Evolutionary conservation across 2,113 vertebrate genomes (phyloP).

Genomic region (Xenopus borealis): DNA sequence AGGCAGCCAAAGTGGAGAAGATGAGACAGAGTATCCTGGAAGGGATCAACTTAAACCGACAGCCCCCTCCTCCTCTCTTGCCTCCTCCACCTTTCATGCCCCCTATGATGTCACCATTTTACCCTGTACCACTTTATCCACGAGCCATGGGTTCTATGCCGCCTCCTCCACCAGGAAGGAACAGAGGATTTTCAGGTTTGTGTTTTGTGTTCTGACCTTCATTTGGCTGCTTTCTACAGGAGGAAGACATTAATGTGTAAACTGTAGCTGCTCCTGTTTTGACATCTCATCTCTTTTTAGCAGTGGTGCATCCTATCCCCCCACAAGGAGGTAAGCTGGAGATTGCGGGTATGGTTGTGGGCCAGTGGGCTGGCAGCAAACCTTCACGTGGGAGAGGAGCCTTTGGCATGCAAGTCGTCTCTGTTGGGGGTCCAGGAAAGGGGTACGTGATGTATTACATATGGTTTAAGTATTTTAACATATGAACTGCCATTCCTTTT

Average conservation of each 20-base stretch:
- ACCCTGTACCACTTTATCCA: constrained; percentile 77
- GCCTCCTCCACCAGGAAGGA: constrained; percentile 69
- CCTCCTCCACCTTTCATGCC: constrained; percentile 80
- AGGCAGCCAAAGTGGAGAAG: constrained; percentile 85
- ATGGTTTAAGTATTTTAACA: too few relatives aligned
- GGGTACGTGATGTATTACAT: constrained; percentile 63
- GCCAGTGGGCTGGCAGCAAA: constrained; percentile 89
- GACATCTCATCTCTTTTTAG: background rate
- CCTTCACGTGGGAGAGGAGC: constrained; percentile 77
- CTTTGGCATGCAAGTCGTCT: constrained; percentile 88
- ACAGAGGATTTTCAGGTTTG: constrained; percentile 81
- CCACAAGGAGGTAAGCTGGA: constrained; percentile 89
- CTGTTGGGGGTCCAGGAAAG: constrained; percentile 79
- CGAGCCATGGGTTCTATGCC: constrained; percentile 76
- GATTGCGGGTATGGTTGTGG: constrained; percentile 92
- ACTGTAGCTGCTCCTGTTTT: too few relatives aligned
- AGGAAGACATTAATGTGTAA: background rate
- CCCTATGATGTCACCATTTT: constrained; percentile 78
- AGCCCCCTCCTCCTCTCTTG: constrained; percentile 76
- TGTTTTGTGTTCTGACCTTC: background rate
- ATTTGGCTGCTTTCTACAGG: too few relatives aligned
- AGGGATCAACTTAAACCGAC: constrained; percentile 81
- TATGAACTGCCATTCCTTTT: too few relatives aligned
- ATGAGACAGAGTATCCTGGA: constrained; percentile 90
- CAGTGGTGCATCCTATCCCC: constrained; percentile 85